A percentile compares a stretch with the other conserved stretches of the same genome.
These are phyloP conservation scores for Nycteola revayana DNA, from an alignment of 2,888 invertebrate species.

Conservation along the genomic window DNA sequence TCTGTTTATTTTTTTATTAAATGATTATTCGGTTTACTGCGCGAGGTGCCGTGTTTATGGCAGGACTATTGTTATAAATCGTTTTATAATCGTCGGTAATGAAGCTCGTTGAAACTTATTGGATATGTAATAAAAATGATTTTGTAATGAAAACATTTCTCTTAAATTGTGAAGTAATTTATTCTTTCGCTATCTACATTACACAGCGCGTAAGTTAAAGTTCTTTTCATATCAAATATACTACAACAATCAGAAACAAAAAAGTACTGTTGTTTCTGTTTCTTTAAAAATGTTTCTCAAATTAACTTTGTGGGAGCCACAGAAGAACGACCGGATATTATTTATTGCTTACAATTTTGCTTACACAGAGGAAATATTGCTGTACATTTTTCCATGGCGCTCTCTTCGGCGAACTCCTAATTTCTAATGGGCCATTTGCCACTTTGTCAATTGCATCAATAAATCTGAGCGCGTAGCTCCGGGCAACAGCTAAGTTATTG, in stretches of 20 bases:
- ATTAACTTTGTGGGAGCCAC: constrained; percentile 36
- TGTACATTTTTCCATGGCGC: constrained; percentile 69
- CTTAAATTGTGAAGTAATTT: constrained; percentile 6
- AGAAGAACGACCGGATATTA: constrained; percentile 49
- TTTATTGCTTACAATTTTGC: constrained; percentile 76
- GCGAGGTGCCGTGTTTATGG: constrained; percentile 13
- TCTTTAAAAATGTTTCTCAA: constrained; percentile 28
- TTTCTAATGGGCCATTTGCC: constrained; percentile 82
- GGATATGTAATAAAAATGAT: too few species aligned
- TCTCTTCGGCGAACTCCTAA: constrained; percentile 67
- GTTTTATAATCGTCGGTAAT: constrained; percentile 7
- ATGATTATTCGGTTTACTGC: constrained; percentile 36
- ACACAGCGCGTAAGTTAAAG: constrained; percentile 11
- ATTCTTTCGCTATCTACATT: constrained; percentile 10
- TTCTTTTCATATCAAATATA: constrained; percentile 10
- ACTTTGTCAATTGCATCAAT: constrained; percentile 82
- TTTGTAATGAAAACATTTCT: too few species aligned
- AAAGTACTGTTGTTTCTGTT: constrained; percentile 18
- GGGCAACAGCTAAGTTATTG: constrained; percentile 64
- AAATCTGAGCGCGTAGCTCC: constrained; percentile 68
- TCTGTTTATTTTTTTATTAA: constrained; percentile 50
- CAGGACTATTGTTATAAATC: constrained; percentile 3
- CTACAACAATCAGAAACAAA: constrained; percentile 10
- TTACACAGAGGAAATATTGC: constrained; percentile 71
- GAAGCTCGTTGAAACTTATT: neutral